These are phyloP conservation scores for Uropetala carovei DNA, from an alignment of 2,888 invertebrate species.

Conservation along the genomic window DNA sequence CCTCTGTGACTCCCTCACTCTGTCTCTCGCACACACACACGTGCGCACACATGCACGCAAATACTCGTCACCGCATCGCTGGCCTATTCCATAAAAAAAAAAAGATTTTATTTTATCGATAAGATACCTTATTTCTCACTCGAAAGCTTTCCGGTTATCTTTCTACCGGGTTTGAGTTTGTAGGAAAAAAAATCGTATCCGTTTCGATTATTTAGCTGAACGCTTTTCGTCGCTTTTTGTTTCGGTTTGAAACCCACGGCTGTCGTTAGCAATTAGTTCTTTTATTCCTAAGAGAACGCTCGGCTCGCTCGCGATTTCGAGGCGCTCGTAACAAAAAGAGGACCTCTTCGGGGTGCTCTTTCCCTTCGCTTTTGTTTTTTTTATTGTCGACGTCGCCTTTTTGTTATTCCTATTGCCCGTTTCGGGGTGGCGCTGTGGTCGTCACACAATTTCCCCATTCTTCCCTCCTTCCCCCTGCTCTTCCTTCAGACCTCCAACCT, in stretches of 20 bases:
- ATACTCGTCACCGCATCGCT: too few species aligned
- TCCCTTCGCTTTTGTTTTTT: too few species aligned
- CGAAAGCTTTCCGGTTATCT: too few species aligned
- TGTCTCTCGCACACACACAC: neutral
- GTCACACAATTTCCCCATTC: neutral
- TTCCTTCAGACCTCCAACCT: neutral
- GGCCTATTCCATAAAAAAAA: too few species aligned
- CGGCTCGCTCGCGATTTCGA: too few species aligned
- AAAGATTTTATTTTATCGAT: too few species aligned
- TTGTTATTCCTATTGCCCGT: constrained; percentile 33
- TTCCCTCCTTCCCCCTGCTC: neutral
- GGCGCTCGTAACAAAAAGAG: too few species aligned
- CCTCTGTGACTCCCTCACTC: neutral
- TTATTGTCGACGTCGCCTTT: neutral
- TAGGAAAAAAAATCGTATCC: neutral
- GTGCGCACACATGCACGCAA: neutral
- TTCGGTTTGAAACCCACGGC: neutral
- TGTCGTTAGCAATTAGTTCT: too few species aligned
- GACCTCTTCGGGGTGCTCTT: too few species aligned
- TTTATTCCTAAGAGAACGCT: too few species aligned
- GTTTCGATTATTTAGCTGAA: neutral
- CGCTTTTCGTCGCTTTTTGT: constrained; percentile 11
- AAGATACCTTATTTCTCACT: too few species aligned
- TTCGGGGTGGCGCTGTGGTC: neutral
- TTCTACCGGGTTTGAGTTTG: too few species aligned